phyloP scores from a whole-genome alignment of 2,113 vertebrate species.

The Cyprinodon tularosa region DNA sequence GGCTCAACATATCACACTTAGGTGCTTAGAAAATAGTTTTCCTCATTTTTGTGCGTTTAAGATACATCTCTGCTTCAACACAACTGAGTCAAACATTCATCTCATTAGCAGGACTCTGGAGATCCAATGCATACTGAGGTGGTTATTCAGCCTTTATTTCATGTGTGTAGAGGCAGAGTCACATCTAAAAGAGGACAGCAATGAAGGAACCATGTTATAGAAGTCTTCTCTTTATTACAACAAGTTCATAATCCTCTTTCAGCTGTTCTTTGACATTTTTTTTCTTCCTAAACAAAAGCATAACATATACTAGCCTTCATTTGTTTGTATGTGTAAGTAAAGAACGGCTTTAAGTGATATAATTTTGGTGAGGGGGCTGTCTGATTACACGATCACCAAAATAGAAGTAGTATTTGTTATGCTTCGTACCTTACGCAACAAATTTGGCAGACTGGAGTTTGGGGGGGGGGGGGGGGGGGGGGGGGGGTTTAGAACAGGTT shows the following conservation, averaged over 20 bases:
- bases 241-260: neutral
- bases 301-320: neutral
- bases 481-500: neutral
- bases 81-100: too few relatives aligned
- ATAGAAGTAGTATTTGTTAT: neutral
- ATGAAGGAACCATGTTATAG: too few relatives aligned
- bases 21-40: slow-evolving; percentile 3
- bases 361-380: neutral
- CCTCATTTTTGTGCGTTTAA: too few relatives aligned
- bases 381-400: neutral
- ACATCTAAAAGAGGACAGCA: too few relatives aligned
- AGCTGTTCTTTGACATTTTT: neutral
- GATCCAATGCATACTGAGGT: too few relatives aligned
- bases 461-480: neutral
- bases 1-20: slow-evolving; percentile 49
- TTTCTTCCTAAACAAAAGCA: neutral
- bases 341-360: neutral
- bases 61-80: too few relatives aligned
- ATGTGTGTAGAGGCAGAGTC: too few relatives aligned
- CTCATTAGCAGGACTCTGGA: too few relatives aligned
- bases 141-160: too few relatives aligned
- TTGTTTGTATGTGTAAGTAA: neutral
- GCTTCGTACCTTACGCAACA: neutral
- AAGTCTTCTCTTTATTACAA: neutral
- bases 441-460: neutral